These are phyloP conservation scores for Drosophila limbata DNA, from an alignment of 2,888 invertebrate genomes.

Conservation along the genomic window DNA sequence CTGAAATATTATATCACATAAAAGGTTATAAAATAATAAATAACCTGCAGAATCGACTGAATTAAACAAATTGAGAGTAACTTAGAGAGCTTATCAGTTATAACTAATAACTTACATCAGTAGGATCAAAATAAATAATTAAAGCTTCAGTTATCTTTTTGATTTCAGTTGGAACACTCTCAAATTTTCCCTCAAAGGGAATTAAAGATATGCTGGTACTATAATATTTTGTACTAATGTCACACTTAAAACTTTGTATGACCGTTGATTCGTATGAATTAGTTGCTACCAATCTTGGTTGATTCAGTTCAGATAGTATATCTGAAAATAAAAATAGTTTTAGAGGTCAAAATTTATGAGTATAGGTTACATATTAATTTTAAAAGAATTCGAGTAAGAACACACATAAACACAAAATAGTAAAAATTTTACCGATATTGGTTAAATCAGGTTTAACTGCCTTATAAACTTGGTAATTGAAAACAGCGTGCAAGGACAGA, in stretches of 20 bases:
- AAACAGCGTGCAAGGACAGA: not conserved
- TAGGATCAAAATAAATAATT: conserved; percentile 63
- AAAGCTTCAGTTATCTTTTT: conserved; percentile 52
- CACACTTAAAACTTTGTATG: conserved; percentile 56
- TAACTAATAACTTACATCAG: conserved; percentile 42
- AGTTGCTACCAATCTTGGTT: conserved; percentile 29
- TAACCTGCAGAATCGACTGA: not conserved
- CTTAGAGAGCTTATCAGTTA: not conserved
- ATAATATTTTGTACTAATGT: conserved; percentile 63
- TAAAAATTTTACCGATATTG: not conserved
- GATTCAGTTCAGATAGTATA: conserved; percentile 49
- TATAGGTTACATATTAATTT: not conserved
- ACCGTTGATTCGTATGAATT: conserved; percentile 14
- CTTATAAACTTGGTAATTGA: not conserved
- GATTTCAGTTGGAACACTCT: conserved; percentile 58
- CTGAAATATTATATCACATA: conserved; percentile 35
- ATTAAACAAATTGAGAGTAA: not conserved
- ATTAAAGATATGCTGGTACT: conserved; percentile 54
- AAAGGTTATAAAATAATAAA: not conserved
- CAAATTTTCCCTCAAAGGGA: conserved; percentile 59
- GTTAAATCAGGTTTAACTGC: not conserved
- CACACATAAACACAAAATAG: not conserved
- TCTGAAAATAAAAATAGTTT: conserved; percentile 22
- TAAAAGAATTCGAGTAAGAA: not conserved
- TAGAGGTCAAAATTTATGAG: not conserved